phyloP scores from a whole-genome alignment of 2,888 invertebrate genomes.

The Trichopria drosophilae region DNA sequence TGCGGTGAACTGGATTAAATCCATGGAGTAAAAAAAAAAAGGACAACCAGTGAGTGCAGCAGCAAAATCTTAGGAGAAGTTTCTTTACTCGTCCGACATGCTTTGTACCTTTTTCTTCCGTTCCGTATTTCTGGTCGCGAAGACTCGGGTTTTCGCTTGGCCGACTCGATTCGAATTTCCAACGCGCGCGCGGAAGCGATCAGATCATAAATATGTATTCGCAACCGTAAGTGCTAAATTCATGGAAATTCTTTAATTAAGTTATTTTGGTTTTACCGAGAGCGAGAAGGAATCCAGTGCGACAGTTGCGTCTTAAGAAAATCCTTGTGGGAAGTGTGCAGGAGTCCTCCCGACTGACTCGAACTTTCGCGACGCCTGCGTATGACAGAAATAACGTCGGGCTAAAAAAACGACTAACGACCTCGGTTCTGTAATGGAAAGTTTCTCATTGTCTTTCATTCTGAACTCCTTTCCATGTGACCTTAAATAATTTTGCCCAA shows the following conservation, averaged over 20 bases:
- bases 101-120: conserved; percentile 28
- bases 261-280: conserved; percentile 53
- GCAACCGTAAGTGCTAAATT: conserved; percentile 47
- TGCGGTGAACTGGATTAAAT: too few species aligned
- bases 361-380: conserved; percentile 15
- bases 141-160: conserved; percentile 35
- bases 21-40: too few species aligned
- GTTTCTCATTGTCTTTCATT: conserved; percentile 13
- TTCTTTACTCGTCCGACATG: conserved; percentile 25
- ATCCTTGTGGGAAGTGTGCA: conserved; percentile 53
- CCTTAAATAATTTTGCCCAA: too few species aligned
- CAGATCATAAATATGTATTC: conserved; percentile 58
- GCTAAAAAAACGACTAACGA: too few species aligned
- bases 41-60: too few species aligned
- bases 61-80: too few species aligned
- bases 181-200: conserved; percentile 40
- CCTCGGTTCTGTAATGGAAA: too few species aligned
- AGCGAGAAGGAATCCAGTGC: conserved; percentile 32
- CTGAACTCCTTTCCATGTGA: too few species aligned
- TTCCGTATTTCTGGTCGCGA: too few species aligned
- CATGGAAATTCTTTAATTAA: conserved; percentile 59
- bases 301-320: conserved; percentile 44
- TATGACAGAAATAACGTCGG: too few species aligned
- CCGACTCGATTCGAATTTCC: conserved; percentile 43
- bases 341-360: conserved; percentile 47